Evolutionary conservation across 1,140 invertebrate species (phyloP), one percentile per base, ranked within the genome.

Genomic region (Meteorus sp.): DNA sequence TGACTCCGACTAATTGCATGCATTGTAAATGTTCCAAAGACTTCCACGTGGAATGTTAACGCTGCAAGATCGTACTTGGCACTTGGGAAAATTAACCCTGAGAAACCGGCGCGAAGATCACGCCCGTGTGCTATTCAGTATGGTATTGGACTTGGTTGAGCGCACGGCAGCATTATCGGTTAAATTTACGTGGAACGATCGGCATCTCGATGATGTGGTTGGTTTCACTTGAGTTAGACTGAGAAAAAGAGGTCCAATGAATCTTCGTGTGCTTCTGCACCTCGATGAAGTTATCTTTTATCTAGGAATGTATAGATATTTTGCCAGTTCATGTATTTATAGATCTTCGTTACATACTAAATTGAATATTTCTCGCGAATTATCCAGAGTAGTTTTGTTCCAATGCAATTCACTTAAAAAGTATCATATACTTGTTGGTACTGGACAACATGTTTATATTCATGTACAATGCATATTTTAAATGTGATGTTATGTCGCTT

Each of bases 1-100:
- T 37, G 33, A 31, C 41, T n/a, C n/a, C 57, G 60, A 62, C 66
- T 70, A 71, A 71, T 71, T 70, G 64, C 64, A 52, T 56, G 64
- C 60, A 70, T 68, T 65, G 68, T 66, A 29, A 37, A 50, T 13
- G 31, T 41, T 59, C 59, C 54, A 29, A 9, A 29, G 11, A 13
- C 25, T 7, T 48, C 9, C 41, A 33, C 31, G 39, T 31, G 37
- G 8, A 57, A 13, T 19, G 13, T 43, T 17, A 19, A 31, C 13
- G 19, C n/a, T 4, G 11, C 23, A 15, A 39, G 27, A n/a, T n/a
- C 6, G 15, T 27, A 43, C 41, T n/a, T 15, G 2, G 33, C 50
- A 52, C 33, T 20, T 41, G 39, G 8, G 23, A n/a, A 39, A 39
- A 39, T 39, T 39, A 39, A 39, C 15, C 29, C 22, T 23, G 44